Evolutionary conservation across 1,140 invertebrate species (phyloP), one percentile per base, ranked within the genome.

Genomic region (Drosophila pectinifera): DNA sequence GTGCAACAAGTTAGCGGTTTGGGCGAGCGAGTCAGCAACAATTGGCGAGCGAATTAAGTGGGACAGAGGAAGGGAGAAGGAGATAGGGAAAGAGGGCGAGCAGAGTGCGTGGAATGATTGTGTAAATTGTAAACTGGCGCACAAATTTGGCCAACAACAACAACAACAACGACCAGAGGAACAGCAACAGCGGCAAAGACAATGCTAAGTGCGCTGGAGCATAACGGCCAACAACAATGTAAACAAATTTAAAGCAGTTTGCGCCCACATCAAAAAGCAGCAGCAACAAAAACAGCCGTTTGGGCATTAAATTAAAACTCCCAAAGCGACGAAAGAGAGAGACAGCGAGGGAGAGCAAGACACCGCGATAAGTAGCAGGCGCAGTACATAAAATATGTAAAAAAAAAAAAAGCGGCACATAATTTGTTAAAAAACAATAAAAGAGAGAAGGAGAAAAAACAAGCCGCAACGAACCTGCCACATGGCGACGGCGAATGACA

Each of bases 201-300:
- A 79, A 73, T 73, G 59, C 61, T 31, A 77, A 80, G 84, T 84
- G 85, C 80, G 73, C 84, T 73, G 77, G 84, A 90, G 84, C 84
- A 76, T 90, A 53, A 22, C 51, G 49, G 58, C 42, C 67, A 65
- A 43, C 62, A 82, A 89, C 68, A 80, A 82, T 53, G 73, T 84
- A 84, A 84, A 88, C 84, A 88, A 80, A 89, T 89, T 89, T 75
- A 84, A 84, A 84, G 73, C 77, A 78, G 77, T 53, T 78, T 64
- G 80, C 84, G 84, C 84, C 84, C 84, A 89, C 84, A 89, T 90
- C 64, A 85, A 85, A 79, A 73, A 48, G 58, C 64, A 73, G 10
- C 78, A 54, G 63, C 62, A 74, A 31, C 36, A 42, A 70, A 79
- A 77, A 73, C 67, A 69, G 62, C 54, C 28, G 69, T 74, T 78